Base-by-base conservation (phyloP, 2,888 invertebrate species). In the Priocnemis perturbator region DNA sequence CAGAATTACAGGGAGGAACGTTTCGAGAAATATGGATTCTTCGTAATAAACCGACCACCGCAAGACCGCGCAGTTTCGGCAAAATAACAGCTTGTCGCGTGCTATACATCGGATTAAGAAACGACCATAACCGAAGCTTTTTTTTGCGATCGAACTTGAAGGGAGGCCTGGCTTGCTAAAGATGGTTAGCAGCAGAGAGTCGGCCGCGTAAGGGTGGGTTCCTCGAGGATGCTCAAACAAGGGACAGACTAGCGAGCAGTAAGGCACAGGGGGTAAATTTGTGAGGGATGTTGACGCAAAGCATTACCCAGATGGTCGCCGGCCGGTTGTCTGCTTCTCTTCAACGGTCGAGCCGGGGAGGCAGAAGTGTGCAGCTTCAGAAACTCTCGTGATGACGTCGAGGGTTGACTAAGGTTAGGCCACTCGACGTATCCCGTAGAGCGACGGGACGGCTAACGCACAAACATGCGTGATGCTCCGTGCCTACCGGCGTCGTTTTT, bases 361-460 rank as follows among this genome's bases (percentile, higher is more conserved):
- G 66, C 73, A 75, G 77, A 75, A 81, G 82, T 76, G 72, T 70
- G 52, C 72, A 72, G 71, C 74, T 77, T 74, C 70, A 68, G 75
- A 77, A 71, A 67, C 71, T 61, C 80, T 82, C 64, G 69, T 71
- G 77, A 79, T 81, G 84, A 83, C 78, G 75, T 83, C 48, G 81
- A 84, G 82, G 76, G 83, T 82, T 81, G 84, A 81, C 83, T 81
- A 81, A 79, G 82, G 82, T 79, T 79, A 79, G 73, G 76, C 76
- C 72, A 82, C 80, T 83, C 79, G 73, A 72, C 76, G 76, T 63
- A 65, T 73, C 75, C 71, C 62, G 65, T 71, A 66, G 59, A 60
- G 60, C 30, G 30, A 37, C 57, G 55, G 60, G 64, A 53, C 53
- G 68, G 64, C 50, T 67, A 64, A 71, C 73, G 68, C 74, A 48